phyloP scores from a whole-genome alignment of 2,113 vertebrate genomes.

The Anas platyrhynchos region DNA sequence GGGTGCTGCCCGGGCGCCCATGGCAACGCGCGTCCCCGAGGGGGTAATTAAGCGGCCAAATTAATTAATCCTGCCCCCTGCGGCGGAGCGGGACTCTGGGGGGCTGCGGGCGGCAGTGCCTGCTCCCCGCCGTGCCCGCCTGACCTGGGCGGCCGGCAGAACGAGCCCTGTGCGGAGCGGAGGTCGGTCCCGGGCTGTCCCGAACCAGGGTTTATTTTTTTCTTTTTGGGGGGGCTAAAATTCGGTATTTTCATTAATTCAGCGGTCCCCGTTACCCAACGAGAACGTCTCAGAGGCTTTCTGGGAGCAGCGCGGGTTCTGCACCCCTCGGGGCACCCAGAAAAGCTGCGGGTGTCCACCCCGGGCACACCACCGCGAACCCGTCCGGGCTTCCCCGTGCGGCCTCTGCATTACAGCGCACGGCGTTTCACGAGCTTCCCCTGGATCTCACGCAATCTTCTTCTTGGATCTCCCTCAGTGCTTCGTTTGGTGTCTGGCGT shows the following conservation, averaged over 20 bases:
- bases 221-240: not conserved
- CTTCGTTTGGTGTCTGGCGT: fast-evolving
- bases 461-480: not conserved
- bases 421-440: not conserved
- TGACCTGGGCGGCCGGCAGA: not conserved
- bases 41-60: not conserved
- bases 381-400: not conserved
- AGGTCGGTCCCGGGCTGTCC: not conserved
- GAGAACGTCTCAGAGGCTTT: not conserved
- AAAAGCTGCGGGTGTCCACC: not conserved
- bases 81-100: not conserved
- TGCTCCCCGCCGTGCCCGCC: too few relatives aligned
- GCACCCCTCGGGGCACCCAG: not conserved
- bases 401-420: not conserved
- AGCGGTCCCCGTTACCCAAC: not conserved
- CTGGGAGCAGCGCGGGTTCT: not conserved
- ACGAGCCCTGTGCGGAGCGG: not conserved
- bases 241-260: conserved; percentile 38
- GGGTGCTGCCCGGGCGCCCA: conserved; percentile 12
- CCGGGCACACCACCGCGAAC: not conserved
- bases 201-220: not conserved
- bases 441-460: too few relatives aligned
- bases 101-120: too few relatives aligned
- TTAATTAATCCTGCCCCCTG: not conserved
- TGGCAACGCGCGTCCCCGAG: conserved; percentile 43